A percentile compares a stretch with the other conserved stretches of the same genome.
These are phyloP conservation scores for Xylocampa areola DNA, from an alignment of 2,888 invertebrate species.

Conservation along the genomic window DNA sequence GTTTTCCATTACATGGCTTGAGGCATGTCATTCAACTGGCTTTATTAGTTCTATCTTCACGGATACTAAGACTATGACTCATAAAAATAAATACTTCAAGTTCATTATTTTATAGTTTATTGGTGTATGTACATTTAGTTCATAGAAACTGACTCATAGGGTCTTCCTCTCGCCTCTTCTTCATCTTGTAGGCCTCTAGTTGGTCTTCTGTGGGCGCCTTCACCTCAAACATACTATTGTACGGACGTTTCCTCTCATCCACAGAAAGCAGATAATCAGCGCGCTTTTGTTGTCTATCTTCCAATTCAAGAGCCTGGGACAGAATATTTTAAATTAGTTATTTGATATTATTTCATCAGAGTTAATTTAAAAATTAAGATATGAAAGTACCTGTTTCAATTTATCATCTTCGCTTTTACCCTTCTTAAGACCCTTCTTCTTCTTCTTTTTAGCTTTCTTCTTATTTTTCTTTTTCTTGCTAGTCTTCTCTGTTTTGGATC, in stretches of 20 bases:
- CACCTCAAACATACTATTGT: constrained; percentile 96
- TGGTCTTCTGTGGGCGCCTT: constrained; percentile 97
- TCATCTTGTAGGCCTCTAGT: constrained; percentile 97
- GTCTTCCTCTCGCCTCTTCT: constrained; percentile 95
- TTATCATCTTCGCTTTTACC: constrained; percentile 89
- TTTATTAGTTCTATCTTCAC: neutral
- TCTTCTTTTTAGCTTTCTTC: constrained; percentile 83
- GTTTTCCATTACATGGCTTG: constrained; percentile 4
- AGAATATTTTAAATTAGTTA: constrained; percentile 7
- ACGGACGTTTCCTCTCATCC: constrained; percentile 97
- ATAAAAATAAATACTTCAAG: constrained; percentile 12
- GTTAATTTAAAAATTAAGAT: too few species aligned
- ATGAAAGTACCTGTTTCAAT: constrained; percentile 83
- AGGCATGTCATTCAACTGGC: constrained; percentile 7
- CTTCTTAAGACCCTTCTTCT: constrained; percentile 83
- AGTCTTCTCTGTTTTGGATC: constrained; percentile 84
- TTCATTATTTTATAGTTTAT: constrained; percentile 24
- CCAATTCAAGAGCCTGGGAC: constrained; percentile 90
- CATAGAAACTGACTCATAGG: constrained; percentile 96
- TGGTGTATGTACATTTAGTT: constrained; percentile 37
- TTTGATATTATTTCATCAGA: too few species aligned
- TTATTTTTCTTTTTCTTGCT: constrained; percentile 88
- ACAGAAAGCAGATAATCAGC: constrained; percentile 91
- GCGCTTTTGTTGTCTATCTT: constrained; percentile 90
- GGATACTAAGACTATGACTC: neutral